Evolutionary conservation across 2,888 invertebrate species (phyloP).

Genomic region (Mechanitis messenoides): DNA sequence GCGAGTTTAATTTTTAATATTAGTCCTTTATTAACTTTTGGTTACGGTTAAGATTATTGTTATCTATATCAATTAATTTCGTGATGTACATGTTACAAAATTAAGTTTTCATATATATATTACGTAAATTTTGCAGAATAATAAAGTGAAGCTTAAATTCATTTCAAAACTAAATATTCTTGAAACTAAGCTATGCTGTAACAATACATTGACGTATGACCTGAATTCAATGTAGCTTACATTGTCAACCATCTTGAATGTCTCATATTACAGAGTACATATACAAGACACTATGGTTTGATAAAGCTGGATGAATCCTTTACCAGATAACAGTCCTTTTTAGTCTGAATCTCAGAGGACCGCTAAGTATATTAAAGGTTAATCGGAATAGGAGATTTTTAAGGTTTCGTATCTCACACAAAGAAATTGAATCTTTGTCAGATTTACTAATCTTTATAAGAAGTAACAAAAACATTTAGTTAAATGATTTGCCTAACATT

Average conservation of each 20-base stretch:
- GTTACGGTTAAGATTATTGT: too few relatives aligned
- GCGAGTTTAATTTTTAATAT: too few relatives aligned
- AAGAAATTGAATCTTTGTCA: background rate
- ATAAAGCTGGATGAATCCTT: conserved; percentile 7
- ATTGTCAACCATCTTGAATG: conserved; percentile 3
- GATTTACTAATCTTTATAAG: conserved; percentile 1
- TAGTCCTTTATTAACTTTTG: too few relatives aligned
- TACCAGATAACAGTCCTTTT: conserved; percentile 12
- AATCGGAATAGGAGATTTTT: conserved; percentile 13
- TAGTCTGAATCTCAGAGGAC: conserved; percentile 11
- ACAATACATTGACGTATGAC: conserved; percentile 3
- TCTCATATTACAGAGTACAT: background rate
- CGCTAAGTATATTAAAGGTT: conserved; percentile 23
- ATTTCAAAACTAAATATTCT: too few relatives aligned
- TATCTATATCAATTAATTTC: too few relatives aligned
- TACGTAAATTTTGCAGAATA: too few relatives aligned
- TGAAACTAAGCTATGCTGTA: background rate
- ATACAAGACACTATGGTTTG: conserved; percentile 1
- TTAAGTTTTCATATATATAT: too few relatives aligned
- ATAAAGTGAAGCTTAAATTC: too few relatives aligned
- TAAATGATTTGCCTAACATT: too few relatives aligned
- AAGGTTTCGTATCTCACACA: conserved; percentile 9
- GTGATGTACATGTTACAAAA: too few relatives aligned
- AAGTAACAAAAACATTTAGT: background rate
- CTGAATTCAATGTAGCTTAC: background rate